Percentiles rank a stretch among this genome's conserved stretches.
These are phyloP conservation scores for Edolisoma coerulescens DNA, from an alignment of 2,113 vertebrate species.

Conservation along the genomic window DNA sequence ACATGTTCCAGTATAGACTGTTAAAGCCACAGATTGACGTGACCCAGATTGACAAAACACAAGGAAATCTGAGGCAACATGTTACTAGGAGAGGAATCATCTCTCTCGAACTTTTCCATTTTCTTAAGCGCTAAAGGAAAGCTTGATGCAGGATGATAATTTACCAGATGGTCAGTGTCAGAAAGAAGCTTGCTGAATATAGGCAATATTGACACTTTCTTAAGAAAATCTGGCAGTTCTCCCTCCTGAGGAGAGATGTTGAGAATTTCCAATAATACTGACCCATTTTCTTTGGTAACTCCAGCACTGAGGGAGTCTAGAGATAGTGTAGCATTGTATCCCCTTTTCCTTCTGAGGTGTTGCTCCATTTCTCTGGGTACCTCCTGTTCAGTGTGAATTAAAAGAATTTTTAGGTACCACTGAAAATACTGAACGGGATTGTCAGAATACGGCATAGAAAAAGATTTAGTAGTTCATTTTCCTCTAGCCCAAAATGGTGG, in stretches of 20 bases:
- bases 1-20: not conserved
- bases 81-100: not conserved
- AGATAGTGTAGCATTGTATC: not conserved
- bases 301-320: not conserved
- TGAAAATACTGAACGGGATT: not conserved
- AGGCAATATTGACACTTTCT: slow-evolving; percentile 39
- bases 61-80: not conserved
- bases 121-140: not conserved
- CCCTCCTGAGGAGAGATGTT: slow-evolving; percentile 13
- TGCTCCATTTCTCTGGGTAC: not conserved
- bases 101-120: not conserved
- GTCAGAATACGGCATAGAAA: not conserved
- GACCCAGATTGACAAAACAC: slow-evolving; percentile 5
- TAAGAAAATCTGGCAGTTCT: slow-evolving; percentile 39
- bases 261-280: slow-evolving; percentile 58
- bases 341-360: not conserved
- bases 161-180: slow-evolving; percentile 62
- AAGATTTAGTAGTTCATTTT: not conserved
- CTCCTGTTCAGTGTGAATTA: slow-evolving; percentile 16
- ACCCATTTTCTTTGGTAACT: slow-evolving; percentile 42
- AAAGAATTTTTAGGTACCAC: not conserved
- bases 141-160: not conserved
- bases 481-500: not conserved
- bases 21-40: not conserved
- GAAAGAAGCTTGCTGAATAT: slow-evolving; percentile 29